phyloP scores from a whole-genome alignment of 1,140 invertebrate genomes.

The Helicoverpa zea region DNA sequence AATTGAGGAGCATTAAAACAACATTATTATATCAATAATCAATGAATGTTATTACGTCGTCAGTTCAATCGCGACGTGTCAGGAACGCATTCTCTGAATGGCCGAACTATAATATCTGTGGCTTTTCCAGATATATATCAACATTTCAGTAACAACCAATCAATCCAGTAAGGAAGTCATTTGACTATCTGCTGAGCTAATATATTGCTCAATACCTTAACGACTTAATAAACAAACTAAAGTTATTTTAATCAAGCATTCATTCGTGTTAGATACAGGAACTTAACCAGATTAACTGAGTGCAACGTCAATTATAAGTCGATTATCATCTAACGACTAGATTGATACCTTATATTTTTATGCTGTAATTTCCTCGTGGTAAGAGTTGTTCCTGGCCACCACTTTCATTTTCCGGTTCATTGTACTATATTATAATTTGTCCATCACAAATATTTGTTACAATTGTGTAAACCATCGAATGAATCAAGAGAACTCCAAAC shows the following conservation, averaged over 20 bases:
- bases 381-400: background rate
- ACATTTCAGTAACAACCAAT: too few species aligned
- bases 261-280: background rate
- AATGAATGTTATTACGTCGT: too few species aligned
- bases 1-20: too few species aligned
- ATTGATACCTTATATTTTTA: conserved; percentile 16
- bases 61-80: too few species aligned
- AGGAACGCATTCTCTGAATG: too few species aligned
- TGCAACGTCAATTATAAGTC: conserved; percentile 12
- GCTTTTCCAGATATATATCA: too few species aligned
- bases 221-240: background rate
- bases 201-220: background rate
- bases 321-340: conserved; percentile 22
- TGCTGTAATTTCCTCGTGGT: background rate
- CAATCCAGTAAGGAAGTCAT: too few species aligned
- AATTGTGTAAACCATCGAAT: too few species aligned
- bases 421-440: background rate
- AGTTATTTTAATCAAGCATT: background rate
- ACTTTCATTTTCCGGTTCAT: conserved; percentile 19
- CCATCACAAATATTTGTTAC: background rate
- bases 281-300: background rate
- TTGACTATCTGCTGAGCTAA: too few species aligned
- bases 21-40: too few species aligned
- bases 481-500: too few species aligned
- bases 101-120: too few species aligned